A percentile compares a stretch with the other conserved stretches of the same genome.
These are phyloP conservation scores for Pyrochroa serraticornis DNA, from an alignment of 2,888 invertebrate species.

Conservation along the genomic window DNA sequence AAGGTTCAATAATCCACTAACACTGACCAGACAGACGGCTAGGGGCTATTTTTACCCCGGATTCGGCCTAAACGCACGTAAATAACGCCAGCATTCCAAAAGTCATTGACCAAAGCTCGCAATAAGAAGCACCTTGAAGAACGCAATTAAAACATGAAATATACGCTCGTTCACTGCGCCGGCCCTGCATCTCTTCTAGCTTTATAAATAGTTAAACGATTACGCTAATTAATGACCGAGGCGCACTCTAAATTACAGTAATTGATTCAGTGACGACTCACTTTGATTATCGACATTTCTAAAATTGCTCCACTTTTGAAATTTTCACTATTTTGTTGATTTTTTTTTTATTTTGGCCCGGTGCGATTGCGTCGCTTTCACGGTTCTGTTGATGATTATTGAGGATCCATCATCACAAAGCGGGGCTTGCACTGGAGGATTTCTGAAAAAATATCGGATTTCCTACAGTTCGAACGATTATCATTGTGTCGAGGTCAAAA, in stretches of 20 bases:
- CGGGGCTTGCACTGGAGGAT: not conserved
- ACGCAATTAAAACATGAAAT: constrained; percentile 33
- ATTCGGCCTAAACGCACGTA: constrained; percentile 48
- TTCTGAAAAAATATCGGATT: constrained; percentile 48
- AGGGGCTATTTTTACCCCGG: constrained; percentile 51
- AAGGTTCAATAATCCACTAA: constrained; percentile 55
- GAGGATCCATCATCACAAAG: not conserved
- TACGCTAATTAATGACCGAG: constrained; percentile 28
- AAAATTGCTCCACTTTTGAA: too few relatives aligned
- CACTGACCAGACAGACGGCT: constrained; percentile 55
- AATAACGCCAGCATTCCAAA: constrained; percentile 36
- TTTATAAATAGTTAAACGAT: constrained; percentile 29
- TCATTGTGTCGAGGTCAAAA: constrained; percentile 48
- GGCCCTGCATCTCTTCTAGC: constrained; percentile 13
- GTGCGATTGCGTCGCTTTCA: not conserved
- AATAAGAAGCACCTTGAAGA: constrained; percentile 4
- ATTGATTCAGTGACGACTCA: constrained; percentile 25
- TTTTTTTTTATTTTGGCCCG: too few relatives aligned
- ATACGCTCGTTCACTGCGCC: constrained; percentile 26
- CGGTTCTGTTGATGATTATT: too few relatives aligned
- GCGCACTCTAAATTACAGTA: constrained; percentile 27
- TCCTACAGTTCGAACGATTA: constrained; percentile 45
- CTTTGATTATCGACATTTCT: not conserved
- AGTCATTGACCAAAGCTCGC: constrained; percentile 40
- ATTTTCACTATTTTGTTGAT: too few relatives aligned